Evolutionary conservation across 2,888 invertebrate genomes (phyloP).

Genomic region (Glyphotaelius pellucidus): DNA sequence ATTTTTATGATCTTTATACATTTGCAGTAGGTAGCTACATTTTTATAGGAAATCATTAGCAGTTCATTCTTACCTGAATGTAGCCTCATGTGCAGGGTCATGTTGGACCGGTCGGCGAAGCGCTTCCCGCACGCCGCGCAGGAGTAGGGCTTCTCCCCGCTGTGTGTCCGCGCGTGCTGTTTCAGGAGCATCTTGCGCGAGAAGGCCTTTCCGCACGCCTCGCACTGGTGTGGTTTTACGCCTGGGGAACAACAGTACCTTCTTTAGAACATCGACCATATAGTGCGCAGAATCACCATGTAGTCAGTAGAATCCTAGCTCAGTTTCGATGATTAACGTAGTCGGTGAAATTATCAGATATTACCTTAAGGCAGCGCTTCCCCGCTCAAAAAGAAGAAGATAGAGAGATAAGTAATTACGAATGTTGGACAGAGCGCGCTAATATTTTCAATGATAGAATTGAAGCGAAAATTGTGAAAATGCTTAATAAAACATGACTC

Average conservation of each 20-base stretch:
- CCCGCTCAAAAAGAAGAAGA: too few relatives aligned
- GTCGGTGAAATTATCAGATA: too few relatives aligned
- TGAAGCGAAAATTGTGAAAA: too few relatives aligned
- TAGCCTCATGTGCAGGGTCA: conserved; percentile 88
- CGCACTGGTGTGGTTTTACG: conserved; percentile 87
- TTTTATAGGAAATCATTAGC: neutral
- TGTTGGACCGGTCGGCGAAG: conserved; percentile 90
- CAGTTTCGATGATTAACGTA: too few relatives aligned
- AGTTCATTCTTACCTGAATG: conserved; percentile 80
- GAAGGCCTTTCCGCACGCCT: conserved; percentile 88
- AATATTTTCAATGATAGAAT: too few relatives aligned
- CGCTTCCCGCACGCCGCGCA: conserved; percentile 89
- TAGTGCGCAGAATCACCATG: neutral
- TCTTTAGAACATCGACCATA: too few relatives aligned
- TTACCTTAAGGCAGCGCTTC: too few relatives aligned
- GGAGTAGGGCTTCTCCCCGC: conserved; percentile 88
- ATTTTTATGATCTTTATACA: too few relatives aligned
- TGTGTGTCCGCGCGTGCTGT: conserved; percentile 89
- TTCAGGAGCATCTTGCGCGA: conserved; percentile 90
- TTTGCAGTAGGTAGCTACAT: too few relatives aligned
- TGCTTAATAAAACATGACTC: too few relatives aligned
- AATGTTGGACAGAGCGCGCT: too few relatives aligned
- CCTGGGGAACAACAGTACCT: conserved; percentile 71
- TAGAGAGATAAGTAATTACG: too few relatives aligned
- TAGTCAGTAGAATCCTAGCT: neutral